Percentiles rank a stretch among this genome's conserved stretches.
These are phyloP conservation scores for Pagrus major DNA, from an alignment of 2,113 vertebrate species.

Conservation along the genomic window DNA sequence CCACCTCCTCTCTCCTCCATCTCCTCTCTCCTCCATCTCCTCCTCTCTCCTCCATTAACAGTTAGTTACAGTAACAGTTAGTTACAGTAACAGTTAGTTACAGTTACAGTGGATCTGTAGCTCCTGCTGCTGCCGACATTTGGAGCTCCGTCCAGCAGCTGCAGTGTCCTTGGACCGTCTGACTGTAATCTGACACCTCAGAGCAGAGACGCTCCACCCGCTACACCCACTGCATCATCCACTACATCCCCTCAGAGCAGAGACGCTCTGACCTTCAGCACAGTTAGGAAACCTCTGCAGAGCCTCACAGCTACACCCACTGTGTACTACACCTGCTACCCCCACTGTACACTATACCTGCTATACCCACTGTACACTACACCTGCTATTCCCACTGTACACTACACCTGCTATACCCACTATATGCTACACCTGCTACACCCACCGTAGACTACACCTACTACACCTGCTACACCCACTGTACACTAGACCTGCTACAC, in stretches of 20 bases:
- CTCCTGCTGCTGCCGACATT: conserved; percentile 13
- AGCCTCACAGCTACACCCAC: background rate
- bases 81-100: no score
- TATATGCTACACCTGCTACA: background rate
- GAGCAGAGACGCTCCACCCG: conserved; percentile 33
- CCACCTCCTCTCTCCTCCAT: no score
- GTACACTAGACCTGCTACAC: background rate
- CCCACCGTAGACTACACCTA: background rate
- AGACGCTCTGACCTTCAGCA: no score
- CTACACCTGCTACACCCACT: background rate
- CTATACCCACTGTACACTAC: no score
- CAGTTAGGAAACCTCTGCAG: no score
- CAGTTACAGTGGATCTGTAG: no score
- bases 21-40: no score
- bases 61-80: no score
- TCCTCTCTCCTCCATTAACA: no score
- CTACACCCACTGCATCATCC: background rate
- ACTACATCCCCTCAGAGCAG: background rate
- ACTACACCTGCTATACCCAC: background rate
- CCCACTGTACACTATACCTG: background rate
- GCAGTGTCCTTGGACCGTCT: conserved; percentile 65
- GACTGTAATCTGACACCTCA: conserved; percentile 63
- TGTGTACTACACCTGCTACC: background rate
- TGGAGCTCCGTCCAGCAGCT: conserved; percentile 34
- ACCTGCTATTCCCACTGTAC: no score